Conservation (phyloP, 2,797 vertebrate genomes). For the Xyrichtys novacula region DNA sequence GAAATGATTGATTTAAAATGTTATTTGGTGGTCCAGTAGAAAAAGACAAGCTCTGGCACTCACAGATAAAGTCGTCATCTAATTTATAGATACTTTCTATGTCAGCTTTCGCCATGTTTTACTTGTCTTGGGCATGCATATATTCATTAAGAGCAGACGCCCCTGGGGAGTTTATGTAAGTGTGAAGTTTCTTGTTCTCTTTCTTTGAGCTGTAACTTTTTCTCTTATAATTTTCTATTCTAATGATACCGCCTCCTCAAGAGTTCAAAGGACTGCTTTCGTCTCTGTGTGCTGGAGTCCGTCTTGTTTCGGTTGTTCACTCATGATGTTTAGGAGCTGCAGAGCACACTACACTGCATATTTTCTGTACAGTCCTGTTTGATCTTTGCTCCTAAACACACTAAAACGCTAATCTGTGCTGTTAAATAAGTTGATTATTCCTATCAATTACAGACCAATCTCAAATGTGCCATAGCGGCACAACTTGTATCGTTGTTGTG, state of each 20-base stretch:
- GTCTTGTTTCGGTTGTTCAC: too few species aligned
- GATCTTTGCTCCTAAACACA: conserved; percentile 20
- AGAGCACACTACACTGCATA: too few species aligned
- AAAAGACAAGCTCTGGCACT: not conserved
- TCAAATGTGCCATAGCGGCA: conserved; percentile 28
- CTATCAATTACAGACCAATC: conserved; percentile 14
- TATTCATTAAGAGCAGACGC: too few species aligned
- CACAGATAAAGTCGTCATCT: not conserved
- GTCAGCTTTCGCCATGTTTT: not conserved
- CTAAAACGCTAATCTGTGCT: conserved; percentile 10
- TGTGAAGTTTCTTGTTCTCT: not conserved
- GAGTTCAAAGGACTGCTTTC: too few species aligned
- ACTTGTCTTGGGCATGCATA: not conserved
- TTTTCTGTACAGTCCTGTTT: not conserved
- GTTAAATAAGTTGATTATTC: conserved; percentile 44
- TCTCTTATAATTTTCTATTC: not conserved
- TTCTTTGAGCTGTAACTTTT: not conserved
- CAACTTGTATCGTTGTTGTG: conserved; percentile 23
- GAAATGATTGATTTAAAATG: not conserved
- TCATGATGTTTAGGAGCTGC: too few species aligned
- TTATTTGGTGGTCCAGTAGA: not conserved
- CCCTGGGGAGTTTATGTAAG: not conserved
- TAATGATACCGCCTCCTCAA: too few species aligned
- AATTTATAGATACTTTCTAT: not conserved
- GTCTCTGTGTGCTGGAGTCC: too few species aligned